Percentiles rank a stretch among this genome's conserved stretches.
phyloP scores from a whole-genome alignment of 2,113 vertebrate species.

The Microtus pennsylvanicus region DNA sequence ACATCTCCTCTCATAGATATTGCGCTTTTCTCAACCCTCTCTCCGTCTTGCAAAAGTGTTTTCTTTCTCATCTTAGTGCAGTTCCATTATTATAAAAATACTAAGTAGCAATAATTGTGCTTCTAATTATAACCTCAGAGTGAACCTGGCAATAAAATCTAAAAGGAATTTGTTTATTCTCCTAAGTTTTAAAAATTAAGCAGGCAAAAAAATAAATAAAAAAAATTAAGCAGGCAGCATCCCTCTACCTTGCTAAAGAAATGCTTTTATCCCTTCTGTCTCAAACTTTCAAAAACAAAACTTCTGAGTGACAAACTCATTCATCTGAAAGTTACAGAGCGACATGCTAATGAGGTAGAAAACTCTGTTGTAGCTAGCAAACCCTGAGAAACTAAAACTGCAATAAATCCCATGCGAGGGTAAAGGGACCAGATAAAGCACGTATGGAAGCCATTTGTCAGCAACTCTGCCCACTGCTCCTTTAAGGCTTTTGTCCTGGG shows the following conservation, averaged over 20 bases:
- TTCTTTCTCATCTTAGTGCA: conserved; percentile 48
- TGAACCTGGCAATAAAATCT: conserved; percentile 58
- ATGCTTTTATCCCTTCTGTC: background rate
- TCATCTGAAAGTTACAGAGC: conserved; percentile 1
- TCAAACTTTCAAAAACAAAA: conserved; percentile 42
- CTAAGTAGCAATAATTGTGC: conserved; percentile 24
- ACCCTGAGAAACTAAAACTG: background rate
- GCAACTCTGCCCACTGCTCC: background rate
- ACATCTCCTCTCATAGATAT: background rate
- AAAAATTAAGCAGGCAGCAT: conserved; percentile 51
- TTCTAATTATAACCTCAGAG: conserved; percentile 60
- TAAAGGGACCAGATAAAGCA: background rate
- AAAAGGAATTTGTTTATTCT: conserved; percentile 57
- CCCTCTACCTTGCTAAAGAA: background rate
- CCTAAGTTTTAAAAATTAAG: conserved; percentile 60
- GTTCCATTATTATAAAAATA: conserved; percentile 61
- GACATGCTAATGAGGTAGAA: background rate
- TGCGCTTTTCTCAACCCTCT: conserved; percentile 1
- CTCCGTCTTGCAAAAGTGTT: conserved; percentile 13
- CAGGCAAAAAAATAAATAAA: background rate
- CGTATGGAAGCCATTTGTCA: background rate
- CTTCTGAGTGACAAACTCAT: background rate
- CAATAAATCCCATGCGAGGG: background rate
- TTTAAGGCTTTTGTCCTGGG: background rate
- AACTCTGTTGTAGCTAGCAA: background rate